Evolutionary conservation across 1,140 invertebrate genomes (phyloP).

Genomic region (Cherax destructor): DNA sequence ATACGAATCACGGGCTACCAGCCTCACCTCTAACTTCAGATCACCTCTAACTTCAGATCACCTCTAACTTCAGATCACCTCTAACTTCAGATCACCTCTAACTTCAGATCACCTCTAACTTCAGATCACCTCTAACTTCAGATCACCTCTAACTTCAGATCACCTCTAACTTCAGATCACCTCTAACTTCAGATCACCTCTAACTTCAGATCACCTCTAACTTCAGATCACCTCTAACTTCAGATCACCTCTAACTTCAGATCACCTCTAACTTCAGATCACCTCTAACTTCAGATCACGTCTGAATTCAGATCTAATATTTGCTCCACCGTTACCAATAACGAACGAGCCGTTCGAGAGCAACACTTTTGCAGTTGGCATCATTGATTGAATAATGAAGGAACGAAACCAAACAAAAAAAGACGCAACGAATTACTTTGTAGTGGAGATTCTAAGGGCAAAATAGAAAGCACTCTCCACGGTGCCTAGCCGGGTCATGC

Average conservation of each 20-base stretch:
- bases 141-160: too few species aligned
- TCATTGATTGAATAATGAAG: slow-evolving; percentile 9
- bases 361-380: slow-evolving; percentile 6
- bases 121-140: too few species aligned
- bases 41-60: too few species aligned
- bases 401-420: not conserved
- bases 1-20: not conserved
- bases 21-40: not conserved
- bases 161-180: too few species aligned
- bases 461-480: not conserved
- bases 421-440: not conserved
- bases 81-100: not conserved
- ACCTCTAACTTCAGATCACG: not conserved
- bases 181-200: too few species aligned
- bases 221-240: too few species aligned
- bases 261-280: too few species aligned
- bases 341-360: not conserved
- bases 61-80: too few species aligned
- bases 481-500: not conserved
- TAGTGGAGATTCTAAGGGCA: not conserved
- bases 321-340: slow-evolving; percentile 15
- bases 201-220: too few species aligned
- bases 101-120: too few species aligned
- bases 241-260: too few species aligned
- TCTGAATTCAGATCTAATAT: not conserved